Percentiles rank a stretch among this genome's conserved stretches.
Evolutionary conservation across 2,888 invertebrate genomes (phyloP).

Genomic region (Mellilla xanthometata): DNA sequence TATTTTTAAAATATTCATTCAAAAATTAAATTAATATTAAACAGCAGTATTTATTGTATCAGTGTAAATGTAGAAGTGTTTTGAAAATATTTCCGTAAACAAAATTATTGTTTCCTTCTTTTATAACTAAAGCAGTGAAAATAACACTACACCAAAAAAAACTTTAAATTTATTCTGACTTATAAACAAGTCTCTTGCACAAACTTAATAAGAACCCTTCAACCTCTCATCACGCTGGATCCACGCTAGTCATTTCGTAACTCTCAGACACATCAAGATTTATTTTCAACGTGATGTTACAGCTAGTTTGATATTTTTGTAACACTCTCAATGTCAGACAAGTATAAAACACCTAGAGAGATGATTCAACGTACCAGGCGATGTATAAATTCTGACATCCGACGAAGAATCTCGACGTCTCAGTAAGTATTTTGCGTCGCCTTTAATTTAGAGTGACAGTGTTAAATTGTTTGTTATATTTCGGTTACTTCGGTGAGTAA

Average conservation of each 20-base stretch:
- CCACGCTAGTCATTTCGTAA: slow-evolving; percentile 10
- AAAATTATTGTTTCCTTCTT: no score
- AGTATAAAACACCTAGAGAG: slow-evolving; percentile 22
- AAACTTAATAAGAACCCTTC: background rate
- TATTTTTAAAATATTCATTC: no score
- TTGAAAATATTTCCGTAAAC: no score
- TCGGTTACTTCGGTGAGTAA: slow-evolving; percentile 60
- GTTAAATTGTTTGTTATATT: slow-evolving; percentile 64
- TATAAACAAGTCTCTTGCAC: background rate
- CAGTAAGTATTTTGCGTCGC: slow-evolving; percentile 33
- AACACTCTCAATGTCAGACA: slow-evolving; percentile 41
- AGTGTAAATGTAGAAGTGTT: no score
- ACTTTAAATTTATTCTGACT: no score
- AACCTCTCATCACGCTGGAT: background rate
- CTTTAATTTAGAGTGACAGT: slow-evolving; percentile 64
- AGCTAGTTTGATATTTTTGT: slow-evolving; percentile 31
- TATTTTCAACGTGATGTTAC: slow-evolving; percentile 18
- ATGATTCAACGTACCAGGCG: slow-evolving; percentile 58
- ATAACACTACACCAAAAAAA: no score
- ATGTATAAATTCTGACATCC: slow-evolving; percentile 20
- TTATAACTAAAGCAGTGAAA: background rate
- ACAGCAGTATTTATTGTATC: no score
- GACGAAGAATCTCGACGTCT: slow-evolving; percentile 40
- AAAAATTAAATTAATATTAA: no score
- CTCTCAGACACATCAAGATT: slow-evolving; percentile 13